Evolutionary conservation across 1,140 invertebrate genomes (phyloP).

Genomic region (Gonioctena quinquepunctata): DNA sequence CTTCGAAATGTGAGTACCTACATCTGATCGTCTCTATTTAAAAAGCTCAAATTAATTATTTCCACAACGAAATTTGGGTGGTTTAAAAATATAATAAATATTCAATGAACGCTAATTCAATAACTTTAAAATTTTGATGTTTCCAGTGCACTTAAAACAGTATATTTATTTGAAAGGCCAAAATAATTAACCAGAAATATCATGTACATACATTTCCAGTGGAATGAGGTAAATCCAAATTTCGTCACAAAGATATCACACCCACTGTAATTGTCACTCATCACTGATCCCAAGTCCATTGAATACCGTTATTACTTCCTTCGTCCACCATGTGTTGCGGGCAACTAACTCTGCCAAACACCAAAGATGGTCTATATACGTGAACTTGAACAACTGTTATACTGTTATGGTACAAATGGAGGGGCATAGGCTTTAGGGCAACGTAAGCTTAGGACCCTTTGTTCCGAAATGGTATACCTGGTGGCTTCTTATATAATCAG

Average conservation of each 20-base stretch:
- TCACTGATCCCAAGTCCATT: not conserved
- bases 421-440: slow-evolving; percentile 19
- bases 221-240: not conserved
- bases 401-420: slow-evolving; percentile 19
- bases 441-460: slow-evolving; percentile 14
- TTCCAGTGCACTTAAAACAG: too few relatives aligned
- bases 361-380: slow-evolving; percentile 19
- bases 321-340: not conserved
- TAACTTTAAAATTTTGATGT: too few relatives aligned
- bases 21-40: too few relatives aligned
- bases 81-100: too few relatives aligned
- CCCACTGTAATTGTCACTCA: not conserved
- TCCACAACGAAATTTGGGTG: too few relatives aligned
- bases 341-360: slow-evolving; percentile 7
- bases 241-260: not conserved
- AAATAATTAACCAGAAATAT: too few relatives aligned
- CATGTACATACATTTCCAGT: not conserved
- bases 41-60: too few relatives aligned
- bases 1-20: too few relatives aligned
- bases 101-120: too few relatives aligned
- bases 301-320: not conserved
- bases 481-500: not conserved
- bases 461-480: slow-evolving; percentile 9
- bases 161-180: too few relatives aligned
- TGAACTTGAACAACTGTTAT: slow-evolving; percentile 19